Evolutionary conservation across 2,888 invertebrate species (phyloP).

Genomic region (Cryptophagus acutangulus): DNA sequence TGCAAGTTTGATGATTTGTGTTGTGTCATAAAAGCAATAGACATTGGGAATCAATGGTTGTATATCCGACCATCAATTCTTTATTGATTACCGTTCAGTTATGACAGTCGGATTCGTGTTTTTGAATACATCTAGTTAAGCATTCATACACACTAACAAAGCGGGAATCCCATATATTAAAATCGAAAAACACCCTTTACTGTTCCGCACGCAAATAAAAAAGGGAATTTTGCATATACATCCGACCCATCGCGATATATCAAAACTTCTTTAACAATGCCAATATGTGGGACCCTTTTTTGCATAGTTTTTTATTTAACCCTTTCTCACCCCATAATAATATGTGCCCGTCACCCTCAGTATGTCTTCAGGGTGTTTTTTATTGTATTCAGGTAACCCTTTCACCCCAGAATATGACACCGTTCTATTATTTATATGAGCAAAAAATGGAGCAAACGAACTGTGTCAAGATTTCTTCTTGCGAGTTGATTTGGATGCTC

Average conservation of each 20-base stretch:
- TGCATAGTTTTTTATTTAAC: slow-evolving; percentile 47
- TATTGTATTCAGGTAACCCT: slow-evolving; percentile 47
- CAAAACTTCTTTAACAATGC: slow-evolving; percentile 37
- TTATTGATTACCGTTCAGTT: slow-evolving; percentile 49
- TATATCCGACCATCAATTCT: slow-evolving; percentile 45
- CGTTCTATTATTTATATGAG: slow-evolving; percentile 43
- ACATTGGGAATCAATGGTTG: slow-evolving; percentile 38
- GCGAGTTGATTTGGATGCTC: slow-evolving; percentile 19
- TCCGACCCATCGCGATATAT: slow-evolving; percentile 34
- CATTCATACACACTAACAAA: slow-evolving; percentile 46
- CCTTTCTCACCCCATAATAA: slow-evolving; percentile 49
- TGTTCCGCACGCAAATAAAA: slow-evolving; percentile 22
- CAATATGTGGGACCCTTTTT: slow-evolving; percentile 45
- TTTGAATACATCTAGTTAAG: slow-evolving; percentile 50
- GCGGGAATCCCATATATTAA: slow-evolving; percentile 46
- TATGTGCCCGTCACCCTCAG: slow-evolving; percentile 46
- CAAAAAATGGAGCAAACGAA: slow-evolving; percentile 48
- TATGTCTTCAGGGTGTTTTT: slow-evolving; percentile 49
- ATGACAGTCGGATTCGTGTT: slow-evolving; percentile 48
- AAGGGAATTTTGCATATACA: slow-evolving; percentile 31
- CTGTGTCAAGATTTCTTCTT: slow-evolving; percentile 48
- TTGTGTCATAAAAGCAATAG: slow-evolving; percentile 30
- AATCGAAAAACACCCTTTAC: slow-evolving; percentile 30
- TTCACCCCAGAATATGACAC: slow-evolving; percentile 49
- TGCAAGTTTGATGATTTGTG: slow-evolving; percentile 39